Evolutionary conservation across 2,113 vertebrate species (phyloP), one percentile per base, ranked within the genome.

Genomic region (Lonchura striata): DNA sequence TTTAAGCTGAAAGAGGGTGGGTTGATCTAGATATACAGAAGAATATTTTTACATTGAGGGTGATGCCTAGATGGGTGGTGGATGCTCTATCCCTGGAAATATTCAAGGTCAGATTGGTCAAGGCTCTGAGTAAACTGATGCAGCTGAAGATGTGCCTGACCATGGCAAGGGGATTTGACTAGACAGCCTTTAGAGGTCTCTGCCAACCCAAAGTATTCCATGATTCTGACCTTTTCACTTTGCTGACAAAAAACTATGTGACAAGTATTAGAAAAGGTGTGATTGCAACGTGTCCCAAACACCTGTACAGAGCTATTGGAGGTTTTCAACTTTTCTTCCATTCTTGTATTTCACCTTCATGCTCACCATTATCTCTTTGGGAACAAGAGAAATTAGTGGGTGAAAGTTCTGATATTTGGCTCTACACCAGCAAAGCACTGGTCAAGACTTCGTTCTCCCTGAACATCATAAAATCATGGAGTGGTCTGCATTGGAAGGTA

Each of bases 1-100:
- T 86, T 86, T 64, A 60, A 76, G 25, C 5, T 64, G 22, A 71
- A 86, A 50, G 20, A 60, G 5, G 2, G 23, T 2, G 53, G 7
- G 24, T 35, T 54, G 3, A 61, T 22, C 7, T 37, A 20, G 16
- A 37, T 27, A 20, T 1, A n/a, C 20, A 3, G 54, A 49, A 35
- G 23, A 41, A 11, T 15, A 23, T 8, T 21, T 57, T 85, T 31
- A 19, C 2, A 0, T 0, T 74, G 60, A 25, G 10, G 2, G 5
- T 60, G 14, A 7, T 83, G 7, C 18, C n/a, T 30, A 56, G 19
- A 35, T 5, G n/a, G 9, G 10, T 44, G 8, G 35, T 21, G 4
- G 21, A n/a, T 39, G 15, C 1, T 12, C 15, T 20, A 50, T 16
- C 13, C 15, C 33, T 76, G 53, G 49, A n/a, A 47, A 41, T 5